Base-by-base conservation (phyloP, 2,797 vertebrate genomes). In the Rallus crepitans region DNA sequence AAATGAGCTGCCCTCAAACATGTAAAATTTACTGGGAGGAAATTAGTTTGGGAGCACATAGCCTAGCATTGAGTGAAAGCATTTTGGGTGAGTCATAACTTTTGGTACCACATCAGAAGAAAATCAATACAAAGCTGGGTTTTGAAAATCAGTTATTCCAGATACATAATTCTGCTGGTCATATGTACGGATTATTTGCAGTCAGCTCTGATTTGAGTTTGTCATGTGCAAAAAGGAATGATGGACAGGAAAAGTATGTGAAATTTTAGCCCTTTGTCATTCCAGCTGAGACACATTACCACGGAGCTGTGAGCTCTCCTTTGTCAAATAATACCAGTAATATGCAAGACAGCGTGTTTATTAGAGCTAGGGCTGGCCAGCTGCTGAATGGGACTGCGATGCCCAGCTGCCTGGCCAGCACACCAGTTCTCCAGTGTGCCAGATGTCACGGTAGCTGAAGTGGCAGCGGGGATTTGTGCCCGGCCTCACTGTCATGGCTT, bases 41-140 rank as follows among this genome's bases (percentile, higher is more conserved):
- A 85, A 75, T 75, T 40, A 77, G 28, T 57, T 80, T 91, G 68
- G 60, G 50, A 87, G 57, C 23, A 68, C 7, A 35, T 7, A 55
- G 53, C 13, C 27, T 59, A 75, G 24, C 0, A 1, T 11, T 27
- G n/a, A 82, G 28, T 3, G 18, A 94, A 77, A 87, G 39, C 15
- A 33, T 72, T 91, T 82, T 8, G 55, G 39, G 21, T 39, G 61
- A 96, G 61, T 81, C 61, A 47, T 28, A 56, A 33, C 9, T 80
- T 93, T 68, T 89, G 65, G 81, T 68, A 95, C 24, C 48, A 82
- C 50, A 83, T 24, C 19, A 80, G 52, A 91, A 87, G 69, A 71
- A 84, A 95, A 92, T 30, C 31, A 70, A 24, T 87, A 53, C 20
- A 57, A 89, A 85, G 16, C n/a, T 53, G 37, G 7, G 19, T 59